Base-by-base conservation (phyloP, 2,888 invertebrate species). In the Portevinia maculata region DNA sequence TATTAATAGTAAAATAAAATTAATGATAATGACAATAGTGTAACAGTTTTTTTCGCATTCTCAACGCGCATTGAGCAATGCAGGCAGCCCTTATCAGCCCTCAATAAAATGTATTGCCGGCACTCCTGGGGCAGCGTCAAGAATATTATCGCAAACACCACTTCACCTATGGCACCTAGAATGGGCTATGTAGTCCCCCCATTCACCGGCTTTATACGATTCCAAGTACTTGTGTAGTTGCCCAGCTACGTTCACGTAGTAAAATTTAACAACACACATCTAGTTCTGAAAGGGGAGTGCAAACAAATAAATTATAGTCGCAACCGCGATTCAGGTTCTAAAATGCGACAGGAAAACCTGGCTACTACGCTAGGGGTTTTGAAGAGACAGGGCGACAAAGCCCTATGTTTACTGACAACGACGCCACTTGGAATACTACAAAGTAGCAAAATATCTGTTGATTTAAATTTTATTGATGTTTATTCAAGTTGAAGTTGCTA, bases 381-480 rank as follows among this genome's bases (percentile, higher is more conserved):
- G 34, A 11, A 8, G 8, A 37, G 5, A 24, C 24, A 24, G 30
- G 19, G 24, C n/a, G 44, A 4, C 19, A 19, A 15, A 44, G 48
- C 48, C 19, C 28, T 30, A 8, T 52, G 17, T 3, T 9, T 0
- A 28, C 5, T n/a, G 11, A 19, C 15, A 30, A 32, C 53, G 37
- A 37, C 30, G 46, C 19, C 46, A 37, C 60, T 46, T 32, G 11
- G 48, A 4, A 37, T 9, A 9, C 41, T 62, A 79, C 79, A 79
- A 62, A 69, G 79, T 74, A 62, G 62, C 74, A 74, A 50, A 70
- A 76, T 34, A n/a, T 76, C 62, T 79, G 71, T 71, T 73, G 65
- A 73, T 74, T 79, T 79, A 11, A 79, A 74, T 74, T 74, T 79
- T 74, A 69, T 67, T 64, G 79, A 69, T 67, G 74, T 74, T 74